Evolutionary conservation across 2,113 vertebrate species (phyloP).

Genomic region (Cardinalis cardinalis): DNA sequence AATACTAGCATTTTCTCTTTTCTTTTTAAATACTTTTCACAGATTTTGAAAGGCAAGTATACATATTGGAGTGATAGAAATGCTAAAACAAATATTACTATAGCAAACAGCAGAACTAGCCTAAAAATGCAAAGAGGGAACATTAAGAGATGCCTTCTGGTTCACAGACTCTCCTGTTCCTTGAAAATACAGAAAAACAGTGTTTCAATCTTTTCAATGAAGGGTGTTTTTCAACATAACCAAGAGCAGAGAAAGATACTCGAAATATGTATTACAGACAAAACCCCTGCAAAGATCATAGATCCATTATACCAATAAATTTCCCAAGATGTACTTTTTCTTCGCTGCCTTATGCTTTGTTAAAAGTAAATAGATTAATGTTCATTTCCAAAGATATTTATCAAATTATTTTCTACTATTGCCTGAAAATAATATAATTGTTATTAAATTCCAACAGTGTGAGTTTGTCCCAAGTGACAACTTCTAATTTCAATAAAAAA

Average conservation of each 20-base stretch:
- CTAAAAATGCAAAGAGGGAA: slow-evolving; percentile 49
- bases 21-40: slow-evolving; percentile 74
- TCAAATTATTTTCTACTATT: slow-evolving; percentile 52
- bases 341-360: background rate
- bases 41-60: slow-evolving; percentile 69
- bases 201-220: slow-evolving; percentile 15
- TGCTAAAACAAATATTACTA: slow-evolving; percentile 61
- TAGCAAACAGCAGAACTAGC: slow-evolving; percentile 41
- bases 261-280: slow-evolving; percentile 28
- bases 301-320: slow-evolving; percentile 35
- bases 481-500: slow-evolving; percentile 43
- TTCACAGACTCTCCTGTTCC: slow-evolving; percentile 26
- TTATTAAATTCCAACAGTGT: slow-evolving; percentile 51
- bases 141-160: slow-evolving; percentile 19
- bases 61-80: slow-evolving; percentile 56
- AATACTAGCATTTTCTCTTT: slow-evolving; percentile 74
- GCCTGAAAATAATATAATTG: slow-evolving; percentile 31
- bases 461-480: slow-evolving; percentile 54
- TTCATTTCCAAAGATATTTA: slow-evolving; percentile 14
- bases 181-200: slow-evolving; percentile 35
- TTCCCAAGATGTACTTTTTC: slow-evolving; percentile 47
- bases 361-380: slow-evolving; percentile 19
- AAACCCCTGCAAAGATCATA: slow-evolving; percentile 14
- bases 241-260: slow-evolving; percentile 3
- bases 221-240: background rate